Evolutionary conservation across 2,888 invertebrate species (phyloP), one percentile per base, ranked within the genome.

Genomic region (Abrostola triplasia): DNA sequence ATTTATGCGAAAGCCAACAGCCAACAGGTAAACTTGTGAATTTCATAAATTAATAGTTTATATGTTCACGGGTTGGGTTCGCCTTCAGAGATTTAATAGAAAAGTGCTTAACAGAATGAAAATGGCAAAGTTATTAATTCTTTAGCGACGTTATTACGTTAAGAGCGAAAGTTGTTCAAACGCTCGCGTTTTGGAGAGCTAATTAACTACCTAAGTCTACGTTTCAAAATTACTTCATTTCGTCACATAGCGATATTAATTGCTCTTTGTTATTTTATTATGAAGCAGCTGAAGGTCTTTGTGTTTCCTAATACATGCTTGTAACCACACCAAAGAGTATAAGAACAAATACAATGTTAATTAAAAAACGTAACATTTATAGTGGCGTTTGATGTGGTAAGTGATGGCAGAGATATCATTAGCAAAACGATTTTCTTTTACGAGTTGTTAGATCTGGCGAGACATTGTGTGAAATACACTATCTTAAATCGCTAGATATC

Each of bases 111-210:
- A 69, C 68, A 61, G 75, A 73, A 69, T 69, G 73, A 76, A 79
- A 74, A 80, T 76, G 70, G 73, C 57, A 55, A 80, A 80, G 73
- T 75, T 84, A 74, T 80, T 79, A 68, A 75, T 65, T 79, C 71
- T 77, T 80, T 70, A 40, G 53, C 67, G 56, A 70, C 59, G 69
- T 71, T 56, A 69, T 77, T 75, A 70, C 54, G 70, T 71, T 76
- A 70, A 76, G 60, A 71, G 70, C 52, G 53, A 57, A 79, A 79
- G 69, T 73, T 71, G 59, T 57, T 59, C 42, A 53, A 59, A 57
- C 64, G 65, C 62, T 53, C 47, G 49, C 50, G 60, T 49, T 56
- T 41, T 36, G 67, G 60, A 59, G 24, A 44, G 42, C 51, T 57
- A 64, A 66, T 79, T 59, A 67, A 64, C 51, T 24, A 24, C 24